A percentile compares a stretch with the other conserved stretches of the same genome.
Evolutionary conservation across 2,113 vertebrate species (phyloP).

Genomic region (Malurus alboscapulatus): DNA sequence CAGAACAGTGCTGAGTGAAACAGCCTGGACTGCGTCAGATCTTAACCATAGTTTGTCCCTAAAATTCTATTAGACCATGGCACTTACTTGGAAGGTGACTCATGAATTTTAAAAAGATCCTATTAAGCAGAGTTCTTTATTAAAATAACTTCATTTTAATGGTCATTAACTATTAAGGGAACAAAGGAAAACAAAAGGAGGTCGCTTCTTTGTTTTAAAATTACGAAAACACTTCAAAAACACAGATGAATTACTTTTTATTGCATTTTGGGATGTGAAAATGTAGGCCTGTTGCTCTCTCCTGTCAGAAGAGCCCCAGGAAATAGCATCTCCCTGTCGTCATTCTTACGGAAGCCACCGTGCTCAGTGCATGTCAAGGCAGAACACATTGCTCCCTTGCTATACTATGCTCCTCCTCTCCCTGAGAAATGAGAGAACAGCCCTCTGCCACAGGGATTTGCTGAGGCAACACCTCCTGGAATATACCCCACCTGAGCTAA

Average conservation of each 20-base stretch:
- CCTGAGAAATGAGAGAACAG: not conserved
- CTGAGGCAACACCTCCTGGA: not conserved
- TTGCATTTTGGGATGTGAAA: not conserved
- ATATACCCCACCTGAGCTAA: not conserved
- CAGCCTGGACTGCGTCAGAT: not conserved
- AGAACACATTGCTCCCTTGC: not conserved
- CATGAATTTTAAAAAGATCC: not conserved
- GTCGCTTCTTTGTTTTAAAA: not conserved
- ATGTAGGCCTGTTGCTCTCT: not conserved
- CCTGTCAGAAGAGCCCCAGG: not conserved
- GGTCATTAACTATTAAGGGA: not conserved
- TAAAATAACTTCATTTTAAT: not conserved
- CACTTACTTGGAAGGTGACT: not conserved
- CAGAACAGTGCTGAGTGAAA: not conserved
- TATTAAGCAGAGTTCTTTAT: not conserved
- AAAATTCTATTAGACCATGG: not conserved
- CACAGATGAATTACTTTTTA: not conserved
- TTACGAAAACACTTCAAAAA: not conserved
- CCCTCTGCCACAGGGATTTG: not conserved
- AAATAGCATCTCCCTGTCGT: not conserved
- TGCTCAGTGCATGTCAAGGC: not conserved
- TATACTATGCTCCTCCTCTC: not conserved
- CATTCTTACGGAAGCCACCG: not conserved
- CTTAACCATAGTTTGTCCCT: not conserved
- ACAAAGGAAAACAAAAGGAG: not conserved